Percentiles rank a stretch among this genome's conserved stretches.
phyloP scores from a whole-genome alignment of 2,113 vertebrate genomes.

The Atrichornis clamosus region DNA sequence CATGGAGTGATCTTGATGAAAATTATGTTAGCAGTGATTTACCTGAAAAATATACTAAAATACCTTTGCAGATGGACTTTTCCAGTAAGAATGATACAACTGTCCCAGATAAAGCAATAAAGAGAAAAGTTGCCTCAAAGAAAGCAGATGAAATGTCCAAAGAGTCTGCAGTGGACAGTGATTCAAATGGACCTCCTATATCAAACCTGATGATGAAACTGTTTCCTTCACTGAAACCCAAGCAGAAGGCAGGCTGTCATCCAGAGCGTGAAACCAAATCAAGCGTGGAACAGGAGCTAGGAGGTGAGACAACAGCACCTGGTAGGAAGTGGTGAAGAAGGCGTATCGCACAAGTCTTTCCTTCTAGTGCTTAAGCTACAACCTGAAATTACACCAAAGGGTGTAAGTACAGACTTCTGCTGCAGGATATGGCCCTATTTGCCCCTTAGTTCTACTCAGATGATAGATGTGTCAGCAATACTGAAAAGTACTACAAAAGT shows the following conservation, averaged over 20 bases:
- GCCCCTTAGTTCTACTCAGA: neutral
- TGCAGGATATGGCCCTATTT: neutral
- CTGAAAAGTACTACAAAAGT: neutral
- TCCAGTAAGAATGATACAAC: neutral
- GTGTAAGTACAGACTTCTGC: neutral
- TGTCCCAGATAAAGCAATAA: slow-evolving; percentile 69
- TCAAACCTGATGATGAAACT: slow-evolving; percentile 86
- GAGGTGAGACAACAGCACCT: slow-evolving; percentile 69
- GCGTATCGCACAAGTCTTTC: neutral
- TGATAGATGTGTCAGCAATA: neutral
- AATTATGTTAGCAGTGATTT: slow-evolving; percentile 34
- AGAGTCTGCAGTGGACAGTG: neutral
- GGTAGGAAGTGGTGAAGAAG: neutral
- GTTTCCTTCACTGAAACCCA: slow-evolving; percentile 87
- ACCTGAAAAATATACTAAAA: slow-evolving; percentile 14
- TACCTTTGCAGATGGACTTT: neutral
- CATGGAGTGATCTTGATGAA: slow-evolving; percentile 89
- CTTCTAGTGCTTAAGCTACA: neutral
- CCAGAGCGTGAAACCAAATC: slow-evolving; percentile 24
- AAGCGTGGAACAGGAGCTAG: slow-evolving; percentile 52
- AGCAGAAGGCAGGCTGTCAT: slow-evolving; percentile 64
- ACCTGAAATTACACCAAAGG: neutral
- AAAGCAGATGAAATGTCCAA: slow-evolving; percentile 51
- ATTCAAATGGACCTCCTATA: slow-evolving; percentile 65
- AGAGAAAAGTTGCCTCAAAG: slow-evolving; percentile 83